These are phyloP conservation scores for Taeniopygia guttata DNA, from an alignment of 2,797 vertebrate species.

Conservation along the genomic window DNA sequence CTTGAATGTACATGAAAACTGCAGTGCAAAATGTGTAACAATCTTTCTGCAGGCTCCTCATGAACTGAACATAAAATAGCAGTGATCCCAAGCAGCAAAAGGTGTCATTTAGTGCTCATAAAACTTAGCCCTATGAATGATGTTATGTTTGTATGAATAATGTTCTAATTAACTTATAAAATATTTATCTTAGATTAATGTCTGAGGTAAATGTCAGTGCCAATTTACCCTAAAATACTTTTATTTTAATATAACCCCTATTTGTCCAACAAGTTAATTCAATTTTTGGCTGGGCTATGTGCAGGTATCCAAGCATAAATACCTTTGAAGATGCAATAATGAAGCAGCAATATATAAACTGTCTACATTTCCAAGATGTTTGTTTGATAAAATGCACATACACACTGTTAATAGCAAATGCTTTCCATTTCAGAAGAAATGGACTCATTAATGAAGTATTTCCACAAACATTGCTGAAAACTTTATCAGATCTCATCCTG, in stretches of 20 bases:
- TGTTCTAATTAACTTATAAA: neutral
- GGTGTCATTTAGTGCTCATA: neutral
- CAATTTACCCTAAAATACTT: neutral
- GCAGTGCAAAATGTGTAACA: neutral
- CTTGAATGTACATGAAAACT: neutral
- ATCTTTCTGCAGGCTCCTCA: neutral
- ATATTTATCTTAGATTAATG: neutral
- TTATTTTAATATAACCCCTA: neutral
- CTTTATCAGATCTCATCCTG: neutral
- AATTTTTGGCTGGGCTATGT: neutral
- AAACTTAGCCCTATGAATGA: neutral
- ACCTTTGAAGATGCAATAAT: neutral
- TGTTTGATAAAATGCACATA: neutral
- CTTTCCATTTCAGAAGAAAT: neutral
- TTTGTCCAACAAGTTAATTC: neutral
- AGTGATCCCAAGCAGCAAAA: neutral
- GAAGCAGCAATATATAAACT: neutral
- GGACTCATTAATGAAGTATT: neutral
- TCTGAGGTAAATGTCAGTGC: neutral
- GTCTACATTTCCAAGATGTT: neutral
- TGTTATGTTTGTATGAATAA: neutral
- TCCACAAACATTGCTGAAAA: neutral
- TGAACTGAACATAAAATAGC: neutral
- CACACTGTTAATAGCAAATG: neutral
- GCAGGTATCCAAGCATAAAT: neutral